Conservation (phyloP, 2,888 invertebrate species). For the Protodeltote pygarga region DNA sequence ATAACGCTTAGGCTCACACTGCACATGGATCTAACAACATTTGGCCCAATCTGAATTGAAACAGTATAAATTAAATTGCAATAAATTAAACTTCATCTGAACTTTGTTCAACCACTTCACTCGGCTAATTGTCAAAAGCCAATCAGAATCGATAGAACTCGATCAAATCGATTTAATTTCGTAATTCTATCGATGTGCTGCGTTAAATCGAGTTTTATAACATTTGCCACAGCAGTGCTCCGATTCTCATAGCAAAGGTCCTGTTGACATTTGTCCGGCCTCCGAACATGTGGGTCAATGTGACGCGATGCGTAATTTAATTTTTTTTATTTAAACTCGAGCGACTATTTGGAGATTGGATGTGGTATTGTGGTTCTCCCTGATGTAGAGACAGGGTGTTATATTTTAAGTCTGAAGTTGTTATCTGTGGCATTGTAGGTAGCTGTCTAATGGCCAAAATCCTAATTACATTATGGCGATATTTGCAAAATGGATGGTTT, state of each 20-base stretch:
- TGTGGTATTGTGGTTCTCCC: constrained; percentile 8
- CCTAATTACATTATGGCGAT: no score
- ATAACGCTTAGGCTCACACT: no score
- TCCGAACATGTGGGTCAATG: constrained; percentile 77
- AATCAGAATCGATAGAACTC: constrained; percentile 4
- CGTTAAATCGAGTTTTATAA: constrained; percentile 51
- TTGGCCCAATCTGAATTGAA: no score
- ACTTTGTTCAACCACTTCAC: not conserved
- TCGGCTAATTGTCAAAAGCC: not conserved
- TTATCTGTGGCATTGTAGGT: no score
- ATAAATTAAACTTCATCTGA: no score
- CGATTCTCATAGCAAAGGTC: constrained; percentile 77
- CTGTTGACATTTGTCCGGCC: constrained; percentile 79
- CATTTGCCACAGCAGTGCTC: constrained; percentile 63
- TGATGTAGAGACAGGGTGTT: no score
- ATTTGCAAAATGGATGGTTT: no score
- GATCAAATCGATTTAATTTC: constrained; percentile 26
- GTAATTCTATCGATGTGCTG: constrained; percentile 24
- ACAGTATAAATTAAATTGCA: no score
- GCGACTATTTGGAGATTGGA: constrained; percentile 26
- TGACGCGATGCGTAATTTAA: constrained; percentile 37
- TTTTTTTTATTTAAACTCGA: constrained; percentile 29
- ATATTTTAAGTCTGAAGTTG: no score
- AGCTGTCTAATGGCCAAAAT: no score
- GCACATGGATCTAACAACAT: no score